Evolutionary conservation across 1,140 invertebrate species (phyloP).

Genomic region (Pseudobourletiella spinata): DNA sequence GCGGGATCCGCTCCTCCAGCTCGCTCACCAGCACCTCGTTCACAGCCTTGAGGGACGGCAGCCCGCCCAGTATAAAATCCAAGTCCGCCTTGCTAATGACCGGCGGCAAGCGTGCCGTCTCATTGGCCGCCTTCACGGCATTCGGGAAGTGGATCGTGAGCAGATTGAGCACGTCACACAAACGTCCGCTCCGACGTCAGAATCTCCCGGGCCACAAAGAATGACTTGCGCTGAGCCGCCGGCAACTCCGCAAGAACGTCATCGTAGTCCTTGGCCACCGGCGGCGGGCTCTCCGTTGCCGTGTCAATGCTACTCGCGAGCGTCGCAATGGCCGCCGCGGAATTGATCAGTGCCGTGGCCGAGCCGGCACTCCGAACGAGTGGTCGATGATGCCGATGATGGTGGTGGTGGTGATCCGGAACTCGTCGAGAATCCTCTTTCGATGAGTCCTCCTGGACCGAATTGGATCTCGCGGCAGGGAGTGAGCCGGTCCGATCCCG

Average conservation of each 20-base stretch:
- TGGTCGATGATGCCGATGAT: constrained; percentile 42
- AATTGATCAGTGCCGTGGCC: no score
- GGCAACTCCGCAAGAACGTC: constrained; percentile 34
- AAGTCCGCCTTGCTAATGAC: constrained; percentile 46
- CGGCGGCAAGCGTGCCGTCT: constrained; percentile 38
- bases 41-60: constrained; percentile 51
- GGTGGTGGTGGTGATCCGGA: not conserved
- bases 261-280: constrained; percentile 8
- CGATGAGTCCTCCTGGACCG: no score
- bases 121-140: constrained; percentile 46
- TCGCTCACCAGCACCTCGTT: constrained; percentile 59
- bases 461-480: no score
- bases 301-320: no score
- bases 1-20: constrained; percentile 51
- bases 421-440: no score
- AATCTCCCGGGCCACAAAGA: constrained; percentile 57
- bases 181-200: constrained; percentile 60
- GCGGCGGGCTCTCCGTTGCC: not conserved
- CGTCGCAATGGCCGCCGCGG: no score
- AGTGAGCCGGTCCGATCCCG: no score
- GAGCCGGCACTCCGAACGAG: not conserved
- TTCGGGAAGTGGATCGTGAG: constrained; percentile 57
- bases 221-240: constrained; percentile 43
- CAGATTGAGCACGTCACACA: constrained; percentile 56
- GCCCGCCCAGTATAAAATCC: constrained; percentile 50